A percentile compares a stretch with the other conserved stretches of the same genome.
phyloP scores from a whole-genome alignment of 2,797 vertebrate genomes.

The Poeciliopsis infans region DNA sequence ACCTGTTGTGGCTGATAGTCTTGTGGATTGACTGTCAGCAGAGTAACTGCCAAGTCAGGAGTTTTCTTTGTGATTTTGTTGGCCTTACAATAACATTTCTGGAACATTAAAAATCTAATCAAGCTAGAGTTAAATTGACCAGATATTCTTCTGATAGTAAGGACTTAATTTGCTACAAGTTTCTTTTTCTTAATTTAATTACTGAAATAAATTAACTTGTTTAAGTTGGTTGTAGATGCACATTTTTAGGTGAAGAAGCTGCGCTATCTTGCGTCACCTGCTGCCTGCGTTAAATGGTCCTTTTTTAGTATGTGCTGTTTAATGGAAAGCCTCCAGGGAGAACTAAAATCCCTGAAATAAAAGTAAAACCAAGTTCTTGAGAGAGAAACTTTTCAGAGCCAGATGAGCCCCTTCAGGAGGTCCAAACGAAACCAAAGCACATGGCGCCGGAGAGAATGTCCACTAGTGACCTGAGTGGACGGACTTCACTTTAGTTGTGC shows the following conservation, averaged over 20 bases:
- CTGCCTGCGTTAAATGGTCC: neutral
- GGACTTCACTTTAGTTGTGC: constrained; percentile 17
- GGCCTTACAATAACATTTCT: neutral
- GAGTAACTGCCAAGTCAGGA: neutral
- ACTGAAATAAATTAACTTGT: neutral
- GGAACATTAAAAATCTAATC: neutral
- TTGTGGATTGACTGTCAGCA: neutral
- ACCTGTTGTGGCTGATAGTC: neutral
- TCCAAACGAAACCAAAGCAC: neutral
- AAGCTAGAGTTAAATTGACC: neutral
- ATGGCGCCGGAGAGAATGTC: neutral
- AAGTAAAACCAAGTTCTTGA: neutral
- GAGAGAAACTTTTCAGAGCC: neutral
- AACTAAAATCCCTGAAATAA: neutral
- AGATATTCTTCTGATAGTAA: neutral
- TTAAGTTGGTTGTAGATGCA: neutral
- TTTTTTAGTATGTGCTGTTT: neutral
- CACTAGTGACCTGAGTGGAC: constrained; percentile 2
- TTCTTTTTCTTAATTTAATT: neutral
- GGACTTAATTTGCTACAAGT: neutral
- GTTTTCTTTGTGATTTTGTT: neutral
- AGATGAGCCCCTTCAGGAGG: neutral
- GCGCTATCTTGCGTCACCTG: neutral
- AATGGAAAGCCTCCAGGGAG: neutral
- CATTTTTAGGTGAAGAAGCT: neutral